Conservation (phyloP, 2,113 vertebrate genomes). For the Dinomys branickii region DNA sequence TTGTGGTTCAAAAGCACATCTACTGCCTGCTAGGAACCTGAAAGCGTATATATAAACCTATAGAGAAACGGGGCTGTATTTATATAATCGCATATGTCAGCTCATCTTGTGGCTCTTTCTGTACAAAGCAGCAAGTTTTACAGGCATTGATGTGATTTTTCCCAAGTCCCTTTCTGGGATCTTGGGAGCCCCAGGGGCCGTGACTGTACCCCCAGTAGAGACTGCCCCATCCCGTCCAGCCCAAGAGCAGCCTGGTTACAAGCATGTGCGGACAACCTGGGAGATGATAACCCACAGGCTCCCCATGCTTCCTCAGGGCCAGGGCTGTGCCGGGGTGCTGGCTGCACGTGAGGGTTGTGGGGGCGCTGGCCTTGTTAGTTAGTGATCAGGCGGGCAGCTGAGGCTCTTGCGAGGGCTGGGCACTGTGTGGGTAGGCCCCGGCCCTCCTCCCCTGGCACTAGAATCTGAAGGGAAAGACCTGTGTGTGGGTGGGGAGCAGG, state of each 20-base stretch:
- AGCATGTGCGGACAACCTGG: background rate
- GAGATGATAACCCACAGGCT: background rate
- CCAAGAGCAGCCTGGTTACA: background rate
- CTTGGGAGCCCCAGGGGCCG: background rate
- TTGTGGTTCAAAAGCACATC: conserved; percentile 42
- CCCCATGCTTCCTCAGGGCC: background rate
- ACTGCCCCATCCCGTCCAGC: background rate
- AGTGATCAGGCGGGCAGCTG: background rate
- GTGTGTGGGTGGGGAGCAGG: background rate
- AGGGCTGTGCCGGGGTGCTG: background rate
- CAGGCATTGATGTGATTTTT: background rate
- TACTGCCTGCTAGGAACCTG: background rate
- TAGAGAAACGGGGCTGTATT: background rate
- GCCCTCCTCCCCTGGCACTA: background rate
- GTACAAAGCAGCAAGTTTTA: conserved; percentile 50
- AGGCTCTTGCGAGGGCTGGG: background rate
- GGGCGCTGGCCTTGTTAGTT: background rate
- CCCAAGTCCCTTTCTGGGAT: background rate
- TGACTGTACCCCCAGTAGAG: background rate
- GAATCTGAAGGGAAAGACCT: background rate
- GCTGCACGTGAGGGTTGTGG: background rate
- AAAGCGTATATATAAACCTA: background rate
- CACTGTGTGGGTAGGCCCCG: background rate
- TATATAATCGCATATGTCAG: background rate
- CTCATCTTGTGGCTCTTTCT: background rate